These are phyloP conservation scores for Polyommatus icarus DNA, from an alignment of 2,888 invertebrate genomes.

Conservation along the genomic window DNA sequence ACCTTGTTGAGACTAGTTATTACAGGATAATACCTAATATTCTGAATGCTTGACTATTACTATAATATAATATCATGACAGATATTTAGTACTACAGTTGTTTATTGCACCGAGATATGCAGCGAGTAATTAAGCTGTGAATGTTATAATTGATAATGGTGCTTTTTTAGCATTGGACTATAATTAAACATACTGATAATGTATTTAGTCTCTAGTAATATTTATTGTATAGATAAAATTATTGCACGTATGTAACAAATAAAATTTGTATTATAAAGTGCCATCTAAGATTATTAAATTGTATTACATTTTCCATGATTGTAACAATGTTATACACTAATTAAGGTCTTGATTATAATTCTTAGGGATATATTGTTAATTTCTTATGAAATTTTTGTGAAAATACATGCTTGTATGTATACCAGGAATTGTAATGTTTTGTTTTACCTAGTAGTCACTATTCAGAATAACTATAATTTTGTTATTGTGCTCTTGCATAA, in stretches of 20 bases:
- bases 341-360: constrained; percentile 42
- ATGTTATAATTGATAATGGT: constrained; percentile 25
- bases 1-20: neutral
- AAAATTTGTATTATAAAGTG: constrained; percentile 48
- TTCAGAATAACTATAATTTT: neutral
- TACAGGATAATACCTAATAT: neutral
- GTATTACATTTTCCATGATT: constrained; percentile 40
- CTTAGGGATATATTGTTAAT: constrained; percentile 43
- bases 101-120: constrained; percentile 23
- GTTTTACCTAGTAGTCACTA: neutral
- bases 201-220: constrained; percentile 35
- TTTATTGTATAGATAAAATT: constrained; percentile 33
- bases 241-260: constrained; percentile 41
- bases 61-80: constrained; percentile 27
- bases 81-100: constrained; percentile 16
- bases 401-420: constrained; percentile 43
- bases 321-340: constrained; percentile 40
- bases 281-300: constrained; percentile 43
- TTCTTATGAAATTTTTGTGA: constrained; percentile 48
- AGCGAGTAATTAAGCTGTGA: neutral
- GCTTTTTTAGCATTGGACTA: constrained; percentile 27
- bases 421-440: constrained; percentile 31
- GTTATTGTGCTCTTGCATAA: too few species aligned
- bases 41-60: constrained; percentile 14
- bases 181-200: constrained; percentile 1